A percentile compares a stretch with the other conserved stretches of the same genome.
These are phyloP conservation scores for Heliothis virescens DNA, from an alignment of 1,140 invertebrate genomes.

Conservation along the genomic window DNA sequence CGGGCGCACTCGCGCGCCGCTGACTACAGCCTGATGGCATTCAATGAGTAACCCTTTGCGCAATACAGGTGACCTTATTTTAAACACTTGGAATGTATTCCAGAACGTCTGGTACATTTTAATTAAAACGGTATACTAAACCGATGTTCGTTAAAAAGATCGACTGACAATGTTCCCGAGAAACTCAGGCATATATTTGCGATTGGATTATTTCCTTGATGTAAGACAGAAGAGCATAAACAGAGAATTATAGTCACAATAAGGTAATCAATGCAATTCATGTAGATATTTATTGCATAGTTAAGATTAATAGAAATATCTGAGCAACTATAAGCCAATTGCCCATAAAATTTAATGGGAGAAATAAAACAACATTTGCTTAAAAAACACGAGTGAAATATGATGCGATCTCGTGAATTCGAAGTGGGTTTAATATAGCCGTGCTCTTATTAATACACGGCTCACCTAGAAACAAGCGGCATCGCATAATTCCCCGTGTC, in stretches of 20 bases:
- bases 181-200: background rate
- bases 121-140: background rate
- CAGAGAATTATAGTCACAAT: background rate
- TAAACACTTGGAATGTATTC: conserved; percentile 37
- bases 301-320: background rate
- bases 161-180: conserved; percentile 1
- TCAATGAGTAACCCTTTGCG: conserved; percentile 72
- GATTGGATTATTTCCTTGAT: background rate
- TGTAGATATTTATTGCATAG: background rate
- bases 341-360: background rate
- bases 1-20: conserved; percentile 50
- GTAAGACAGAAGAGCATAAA: background rate
- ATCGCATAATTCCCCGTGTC: conserved; percentile 62
- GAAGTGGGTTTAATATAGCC: conserved; percentile 72
- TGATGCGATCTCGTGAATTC: conserved; percentile 66
- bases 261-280: background rate
- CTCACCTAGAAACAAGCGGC: conserved; percentile 67
- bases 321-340: background rate
- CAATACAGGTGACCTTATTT: conserved; percentile 72
- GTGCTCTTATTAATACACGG: conserved; percentile 72
- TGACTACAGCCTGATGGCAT: conserved; percentile 69
- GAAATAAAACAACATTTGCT: background rate
- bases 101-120: conserved; percentile 13
- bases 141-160: conserved; percentile 1
- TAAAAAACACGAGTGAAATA: conserved; percentile 59